Conservation (phyloP, 2,797 vertebrate genomes). For the Schizopygopsis malacanthus region DNA sequence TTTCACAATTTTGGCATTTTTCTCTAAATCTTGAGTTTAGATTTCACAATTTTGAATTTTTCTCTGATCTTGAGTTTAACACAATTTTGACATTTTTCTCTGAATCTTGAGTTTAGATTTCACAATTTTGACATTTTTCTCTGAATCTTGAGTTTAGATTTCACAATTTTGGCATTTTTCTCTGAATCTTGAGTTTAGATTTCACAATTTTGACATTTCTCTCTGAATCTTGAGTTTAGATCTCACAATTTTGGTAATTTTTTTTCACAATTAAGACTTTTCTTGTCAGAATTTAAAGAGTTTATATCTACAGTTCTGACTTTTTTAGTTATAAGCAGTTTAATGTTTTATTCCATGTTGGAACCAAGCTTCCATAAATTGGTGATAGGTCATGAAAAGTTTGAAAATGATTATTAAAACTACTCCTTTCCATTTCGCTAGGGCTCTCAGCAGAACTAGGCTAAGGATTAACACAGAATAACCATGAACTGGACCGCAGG, state of each 20-base stretch:
- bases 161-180: too few species aligned
- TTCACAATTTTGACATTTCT: too few species aligned
- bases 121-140: too few species aligned
- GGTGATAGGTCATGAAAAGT: too few species aligned
- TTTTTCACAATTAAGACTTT: neutral
- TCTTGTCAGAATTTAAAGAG: neutral
- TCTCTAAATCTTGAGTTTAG: neutral
- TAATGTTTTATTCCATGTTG: neutral
- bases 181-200: too few species aligned
- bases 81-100: neutral
- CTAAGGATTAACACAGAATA: conserved; percentile 51
- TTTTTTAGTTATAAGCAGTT: neutral
- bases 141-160: too few species aligned
- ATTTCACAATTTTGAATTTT: too few species aligned
- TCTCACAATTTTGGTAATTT: too few species aligned
- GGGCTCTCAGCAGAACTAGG: conserved; percentile 83
- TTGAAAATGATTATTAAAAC: neutral
- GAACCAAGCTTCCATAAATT: neutral
- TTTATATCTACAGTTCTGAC: neutral
- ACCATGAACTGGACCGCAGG: conserved; percentile 67
- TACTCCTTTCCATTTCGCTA: conserved; percentile 57
- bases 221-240: too few species aligned
- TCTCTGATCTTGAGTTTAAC: too few species aligned
- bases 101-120: too few species aligned
- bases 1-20: neutral